Base-by-base conservation (phyloP, 2,113 vertebrate genomes). In the Garra rufa region DNA sequence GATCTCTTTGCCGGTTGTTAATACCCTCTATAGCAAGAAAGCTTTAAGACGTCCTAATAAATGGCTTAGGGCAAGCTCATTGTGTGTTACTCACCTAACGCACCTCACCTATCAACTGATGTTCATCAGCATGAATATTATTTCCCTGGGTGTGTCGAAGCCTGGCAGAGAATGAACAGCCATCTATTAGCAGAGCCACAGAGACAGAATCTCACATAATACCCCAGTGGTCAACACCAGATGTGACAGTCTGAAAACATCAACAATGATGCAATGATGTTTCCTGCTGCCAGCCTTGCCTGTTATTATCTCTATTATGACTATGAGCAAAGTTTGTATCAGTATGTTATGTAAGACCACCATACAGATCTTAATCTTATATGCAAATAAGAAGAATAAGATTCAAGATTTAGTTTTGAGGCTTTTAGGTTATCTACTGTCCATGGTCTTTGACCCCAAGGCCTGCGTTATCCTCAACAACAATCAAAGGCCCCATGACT, bases 181-280 rank as follows among this genome's bases (percentile, higher is more conserved):
- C 73, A 26, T 38, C 44, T 76, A 67, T 65, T 67, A 26, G 73
- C 43, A 48, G 44, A 61, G 57, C 28, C 26, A 38, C 26, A 1
- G 73, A 76, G 19, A 67, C 28, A 50, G 21, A 50, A 63, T 28
- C 61, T 78, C 74, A 34, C 61, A 48, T 48, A 80, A 65, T 61
- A 57, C 55, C 75, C 76, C 14, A 57, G 76, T 78, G 76, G 76
- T 78, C 76, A 63, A 63, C 76, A 61, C 59, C 77, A 80, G 77
- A 80, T 67, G 59, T 80, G 77, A 48, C 59, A 21, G 77, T 67
- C 19, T 48, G 10, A 80, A 80, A 80, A 46, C 77, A 80, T 80
- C 77, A 46, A 67, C 77, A 67, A 46, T 65, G 77, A 80, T 80
- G 77, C 77, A 80, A 48, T 63, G 76, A 78, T 26, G 30, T 59